Conservation (phyloP, 2,113 vertebrate genomes). For the Eubucco bourcierii region DNA sequence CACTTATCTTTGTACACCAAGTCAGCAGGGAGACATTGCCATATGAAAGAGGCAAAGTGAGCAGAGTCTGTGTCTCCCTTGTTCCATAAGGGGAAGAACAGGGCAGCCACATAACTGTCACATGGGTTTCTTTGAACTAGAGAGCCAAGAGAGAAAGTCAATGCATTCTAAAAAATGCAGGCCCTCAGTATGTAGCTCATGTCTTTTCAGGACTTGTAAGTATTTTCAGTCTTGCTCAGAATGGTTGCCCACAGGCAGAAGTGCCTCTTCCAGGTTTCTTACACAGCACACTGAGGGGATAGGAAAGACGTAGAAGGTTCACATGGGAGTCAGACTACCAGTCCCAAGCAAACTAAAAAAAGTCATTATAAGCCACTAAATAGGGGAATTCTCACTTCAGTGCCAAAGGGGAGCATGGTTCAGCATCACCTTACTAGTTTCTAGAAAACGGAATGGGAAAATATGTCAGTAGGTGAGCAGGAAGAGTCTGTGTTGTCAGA, state of each 20-base stretch:
- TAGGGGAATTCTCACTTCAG: background rate
- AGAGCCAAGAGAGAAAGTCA: background rate
- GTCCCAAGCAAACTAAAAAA: background rate
- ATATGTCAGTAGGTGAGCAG: background rate
- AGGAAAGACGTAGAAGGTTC: background rate
- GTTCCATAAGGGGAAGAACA: background rate
- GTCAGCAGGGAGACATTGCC: background rate
- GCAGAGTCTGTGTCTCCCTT: background rate
- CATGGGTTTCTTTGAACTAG: background rate
- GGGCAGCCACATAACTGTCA: background rate
- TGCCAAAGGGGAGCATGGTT: background rate
- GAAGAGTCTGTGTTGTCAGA: background rate
- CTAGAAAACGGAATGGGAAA: background rate
- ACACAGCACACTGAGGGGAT: background rate
- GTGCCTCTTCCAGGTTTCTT: background rate
- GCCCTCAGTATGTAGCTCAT: background rate
- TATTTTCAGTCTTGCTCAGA: background rate
- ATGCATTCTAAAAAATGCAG: background rate
- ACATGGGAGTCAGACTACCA: background rate
- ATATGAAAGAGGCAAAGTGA: background rate
- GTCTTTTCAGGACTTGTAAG: background rate
- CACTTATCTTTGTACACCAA: background rate
- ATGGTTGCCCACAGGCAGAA: background rate
- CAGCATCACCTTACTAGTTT: background rate
- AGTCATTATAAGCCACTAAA: background rate